Evolutionary conservation across 2,113 vertebrate genomes (phyloP).

Genomic region (Scopus umbretta): DNA sequence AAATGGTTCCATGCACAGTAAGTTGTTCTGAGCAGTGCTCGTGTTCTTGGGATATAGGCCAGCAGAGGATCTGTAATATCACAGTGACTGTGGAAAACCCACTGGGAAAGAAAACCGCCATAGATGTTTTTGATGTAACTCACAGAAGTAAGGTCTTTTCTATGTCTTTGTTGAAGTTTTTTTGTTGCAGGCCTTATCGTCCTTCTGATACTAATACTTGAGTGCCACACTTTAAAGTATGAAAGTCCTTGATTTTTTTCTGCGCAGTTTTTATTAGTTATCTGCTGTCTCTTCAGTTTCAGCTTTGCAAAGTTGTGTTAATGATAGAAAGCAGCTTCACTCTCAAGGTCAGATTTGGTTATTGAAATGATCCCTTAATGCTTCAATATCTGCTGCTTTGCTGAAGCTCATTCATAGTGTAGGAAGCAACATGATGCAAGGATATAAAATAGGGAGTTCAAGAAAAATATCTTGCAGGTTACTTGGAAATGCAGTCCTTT

Average conservation of each 20-base stretch:
- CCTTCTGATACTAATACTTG: not conserved
- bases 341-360: not conserved
- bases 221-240: not conserved
- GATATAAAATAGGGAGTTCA: not conserved
- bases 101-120: constrained; percentile 53
- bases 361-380: not conserved
- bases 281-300: not conserved
- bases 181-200: not conserved
- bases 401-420: not conserved
- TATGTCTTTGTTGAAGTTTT: not conserved
- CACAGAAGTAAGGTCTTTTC: constrained; percentile 65
- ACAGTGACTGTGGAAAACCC: constrained; percentile 63
- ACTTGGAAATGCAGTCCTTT: not conserved
- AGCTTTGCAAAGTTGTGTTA: not conserved
- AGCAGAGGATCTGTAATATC: constrained; percentile 59
- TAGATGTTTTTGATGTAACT: constrained; percentile 40
- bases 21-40: not conserved
- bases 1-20: not conserved
- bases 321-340: not conserved
- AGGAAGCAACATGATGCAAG: not conserved
- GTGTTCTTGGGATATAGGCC: constrained; percentile 47
- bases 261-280: not conserved
- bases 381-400: not conserved
- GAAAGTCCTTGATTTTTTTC: not conserved
- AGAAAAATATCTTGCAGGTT: not conserved